Conservation (phyloP, 2,113 vertebrate genomes). For the Rana temporaria region DNA sequence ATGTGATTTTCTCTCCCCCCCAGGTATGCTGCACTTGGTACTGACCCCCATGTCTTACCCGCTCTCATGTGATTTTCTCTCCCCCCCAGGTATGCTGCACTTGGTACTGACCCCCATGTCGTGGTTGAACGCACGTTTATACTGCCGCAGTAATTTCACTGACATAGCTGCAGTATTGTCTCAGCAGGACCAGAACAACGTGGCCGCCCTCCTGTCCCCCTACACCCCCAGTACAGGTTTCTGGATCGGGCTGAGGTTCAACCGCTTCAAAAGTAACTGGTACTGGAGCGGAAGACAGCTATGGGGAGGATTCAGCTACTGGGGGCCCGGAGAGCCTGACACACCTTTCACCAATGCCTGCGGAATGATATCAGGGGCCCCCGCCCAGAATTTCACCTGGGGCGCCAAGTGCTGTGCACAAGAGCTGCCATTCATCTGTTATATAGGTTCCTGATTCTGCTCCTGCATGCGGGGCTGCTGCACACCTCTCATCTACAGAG, state of each 20-base stretch:
- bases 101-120: constrained; percentile 18
- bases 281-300: neutral
- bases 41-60: no score
- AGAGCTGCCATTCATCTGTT: constrained; percentile 7
- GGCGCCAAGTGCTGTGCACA: neutral
- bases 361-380: neutral
- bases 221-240: neutral
- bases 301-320: neutral
- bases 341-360: neutral
- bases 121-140: neutral
- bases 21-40: no score
- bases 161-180: neutral
- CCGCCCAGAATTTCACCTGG: neutral
- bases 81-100: neutral
- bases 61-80: neutral
- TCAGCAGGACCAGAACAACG: neutral
- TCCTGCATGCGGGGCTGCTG: neutral
- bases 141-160: neutral
- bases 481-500: neutral
- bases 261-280: constrained; percentile 16
- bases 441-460: neutral
- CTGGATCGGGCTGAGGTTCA: constrained; percentile 23
- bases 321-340: neutral
- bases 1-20: neutral
- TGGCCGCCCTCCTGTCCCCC: neutral